Evolutionary conservation across 2,113 vertebrate genomes (phyloP).

Genomic region (Sturnira hondurensis): DNA sequence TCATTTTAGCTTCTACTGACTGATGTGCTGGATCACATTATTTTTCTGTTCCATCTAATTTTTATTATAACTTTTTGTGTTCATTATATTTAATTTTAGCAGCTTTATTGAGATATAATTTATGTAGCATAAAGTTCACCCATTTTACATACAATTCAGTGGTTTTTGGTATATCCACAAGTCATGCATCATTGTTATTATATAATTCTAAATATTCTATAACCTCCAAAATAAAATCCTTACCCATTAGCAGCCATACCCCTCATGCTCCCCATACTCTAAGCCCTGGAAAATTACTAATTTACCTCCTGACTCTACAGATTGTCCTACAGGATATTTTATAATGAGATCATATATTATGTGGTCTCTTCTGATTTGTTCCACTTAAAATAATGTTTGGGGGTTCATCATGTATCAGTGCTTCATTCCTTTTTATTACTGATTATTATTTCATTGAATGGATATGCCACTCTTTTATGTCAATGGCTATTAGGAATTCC

Average conservation of each 20-base stretch:
- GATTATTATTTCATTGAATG: neutral
- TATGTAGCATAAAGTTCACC: no score
- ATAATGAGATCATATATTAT: neutral
- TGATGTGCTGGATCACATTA: neutral
- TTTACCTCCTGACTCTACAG: no score
- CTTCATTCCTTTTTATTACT: neutral
- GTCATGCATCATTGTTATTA: neutral
- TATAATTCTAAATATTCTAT: neutral
- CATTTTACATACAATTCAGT: no score
- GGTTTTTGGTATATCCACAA: neutral
- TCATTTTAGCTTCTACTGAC: neutral
- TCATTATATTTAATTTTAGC: neutral
- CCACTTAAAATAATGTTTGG: neutral
- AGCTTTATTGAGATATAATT: no score
- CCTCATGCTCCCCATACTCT: neutral
- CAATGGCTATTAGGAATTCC: neutral
- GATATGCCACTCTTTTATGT: neutral
- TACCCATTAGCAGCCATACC: neutral
- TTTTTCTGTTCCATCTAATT: neutral
- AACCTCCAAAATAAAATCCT: neutral
- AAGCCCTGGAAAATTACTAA: no score
- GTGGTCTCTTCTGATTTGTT: neutral
- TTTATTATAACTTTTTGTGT: neutral
- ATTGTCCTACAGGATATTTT: neutral
- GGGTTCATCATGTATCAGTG: neutral